These are phyloP conservation scores for Melanocharis versteri DNA, from an alignment of 2,113 vertebrate genomes.

Conservation along the genomic window DNA sequence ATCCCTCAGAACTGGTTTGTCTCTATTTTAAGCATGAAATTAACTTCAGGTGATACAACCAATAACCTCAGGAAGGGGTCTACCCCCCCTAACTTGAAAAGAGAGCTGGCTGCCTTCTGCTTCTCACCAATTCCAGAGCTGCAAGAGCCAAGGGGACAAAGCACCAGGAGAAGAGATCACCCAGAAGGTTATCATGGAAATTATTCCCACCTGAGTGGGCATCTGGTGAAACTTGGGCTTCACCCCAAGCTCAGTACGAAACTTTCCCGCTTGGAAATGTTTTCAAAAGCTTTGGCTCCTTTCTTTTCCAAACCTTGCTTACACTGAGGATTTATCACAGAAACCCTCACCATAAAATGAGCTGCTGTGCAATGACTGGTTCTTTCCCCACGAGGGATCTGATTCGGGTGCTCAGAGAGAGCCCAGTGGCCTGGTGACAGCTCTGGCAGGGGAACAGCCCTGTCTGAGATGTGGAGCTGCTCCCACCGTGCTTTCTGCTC, in stretches of 20 bases:
- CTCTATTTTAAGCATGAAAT: neutral
- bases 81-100: neutral
- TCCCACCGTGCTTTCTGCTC: neutral
- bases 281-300: neutral
- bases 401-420: neutral
- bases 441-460: neutral
- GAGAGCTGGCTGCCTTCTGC: neutral
- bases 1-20: neutral
- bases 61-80: neutral
- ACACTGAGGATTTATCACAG: neutral
- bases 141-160: neutral
- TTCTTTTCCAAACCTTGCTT: neutral
- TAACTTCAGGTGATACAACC: neutral
- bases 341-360: neutral
- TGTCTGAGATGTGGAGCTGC: neutral
- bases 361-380: accelerated
- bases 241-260: neutral
- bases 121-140: neutral
- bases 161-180: neutral
- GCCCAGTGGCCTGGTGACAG: neutral
- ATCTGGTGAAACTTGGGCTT: neutral
- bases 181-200: neutral
- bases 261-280: neutral
- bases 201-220: neutral
- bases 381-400: neutral